A percentile compares a stretch with the other conserved stretches of the same genome.
phyloP scores from a whole-genome alignment of 2,113 vertebrate species.

The Chinchilla lanigera region DNA sequence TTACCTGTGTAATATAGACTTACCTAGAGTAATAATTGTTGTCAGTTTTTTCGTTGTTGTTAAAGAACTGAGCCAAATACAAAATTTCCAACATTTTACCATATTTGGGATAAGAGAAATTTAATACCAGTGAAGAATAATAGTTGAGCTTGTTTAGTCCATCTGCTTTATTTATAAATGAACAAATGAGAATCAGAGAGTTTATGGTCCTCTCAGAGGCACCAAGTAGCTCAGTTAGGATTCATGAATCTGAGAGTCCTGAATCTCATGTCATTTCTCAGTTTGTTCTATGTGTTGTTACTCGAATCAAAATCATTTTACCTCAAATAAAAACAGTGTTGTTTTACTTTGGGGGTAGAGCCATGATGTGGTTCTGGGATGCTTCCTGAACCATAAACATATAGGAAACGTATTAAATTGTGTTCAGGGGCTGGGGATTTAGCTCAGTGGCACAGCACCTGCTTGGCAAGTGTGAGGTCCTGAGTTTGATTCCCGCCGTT shows the following conservation, averaged over 20 bases:
- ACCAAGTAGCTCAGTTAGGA: neutral
- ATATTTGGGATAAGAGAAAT: neutral
- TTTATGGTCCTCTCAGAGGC: neutral
- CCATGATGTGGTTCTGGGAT: neutral
- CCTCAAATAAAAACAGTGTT: neutral
- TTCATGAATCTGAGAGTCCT: neutral
- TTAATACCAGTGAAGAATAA: neutral
- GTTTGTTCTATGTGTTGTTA: slow-evolving; percentile 36
- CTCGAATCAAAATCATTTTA: neutral
- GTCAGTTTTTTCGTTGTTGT: neutral
- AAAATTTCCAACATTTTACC: neutral
- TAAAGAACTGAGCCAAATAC: neutral
- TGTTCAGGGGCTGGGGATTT: neutral
- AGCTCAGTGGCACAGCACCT: no score
- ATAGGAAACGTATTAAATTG: neutral
- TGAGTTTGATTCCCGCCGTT: no score
- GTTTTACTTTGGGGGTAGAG: neutral
- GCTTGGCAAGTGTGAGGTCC: no score
- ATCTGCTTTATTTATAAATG: neutral
- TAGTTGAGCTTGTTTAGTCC: neutral
- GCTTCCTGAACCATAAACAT: neutral
- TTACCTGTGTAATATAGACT: no score
- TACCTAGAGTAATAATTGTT: neutral
- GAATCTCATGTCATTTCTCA: neutral
- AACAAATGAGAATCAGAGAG: neutral